These are phyloP conservation scores for Cydia strobilella DNA, from an alignment of 1,140 invertebrate genomes.

Conservation along the genomic window DNA sequence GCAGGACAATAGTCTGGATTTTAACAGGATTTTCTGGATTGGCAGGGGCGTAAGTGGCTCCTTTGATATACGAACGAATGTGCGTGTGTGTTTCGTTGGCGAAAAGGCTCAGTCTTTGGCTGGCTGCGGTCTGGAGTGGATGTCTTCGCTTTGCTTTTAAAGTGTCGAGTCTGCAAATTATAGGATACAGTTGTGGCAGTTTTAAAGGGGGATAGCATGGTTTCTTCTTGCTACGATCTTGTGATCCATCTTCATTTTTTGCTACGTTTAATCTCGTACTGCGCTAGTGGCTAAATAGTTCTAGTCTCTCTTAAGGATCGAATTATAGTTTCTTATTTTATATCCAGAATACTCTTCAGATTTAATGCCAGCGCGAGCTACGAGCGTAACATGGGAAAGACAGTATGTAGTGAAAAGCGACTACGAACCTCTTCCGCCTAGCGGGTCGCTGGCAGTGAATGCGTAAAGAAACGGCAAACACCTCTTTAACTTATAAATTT, in stretches of 20 bases:
- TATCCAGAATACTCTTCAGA: too few relatives aligned
- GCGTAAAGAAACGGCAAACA: too few relatives aligned
- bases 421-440: too few relatives aligned
- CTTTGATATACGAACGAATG: slow-evolving; percentile 6
- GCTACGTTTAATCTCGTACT: not conserved
- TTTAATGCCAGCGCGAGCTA: too few relatives aligned
- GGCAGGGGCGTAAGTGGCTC: slow-evolving; percentile 12
- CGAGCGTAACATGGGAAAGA: too few relatives aligned
- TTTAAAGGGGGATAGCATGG: not conserved
- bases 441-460: too few relatives aligned
- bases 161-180: slow-evolving; percentile 2
- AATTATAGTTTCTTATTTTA: too few relatives aligned
- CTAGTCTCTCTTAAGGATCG: too few relatives aligned
- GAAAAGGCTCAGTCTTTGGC: slow-evolving; percentile 7
- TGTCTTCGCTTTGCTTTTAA: slow-evolving; percentile 1
- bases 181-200: not conserved
- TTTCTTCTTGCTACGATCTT: not conserved
- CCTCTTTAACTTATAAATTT: too few relatives aligned
- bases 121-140: slow-evolving; percentile 8
- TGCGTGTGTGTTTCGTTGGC: not conserved
- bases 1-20: not conserved
- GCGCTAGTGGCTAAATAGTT: too few relatives aligned
- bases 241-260: not conserved
- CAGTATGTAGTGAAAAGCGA: too few relatives aligned
- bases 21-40: slow-evolving; percentile 19